These are phyloP conservation scores for Buphagus erythrorhynchus DNA, from an alignment of 2,797 vertebrate genomes.

Conservation along the genomic window DNA sequence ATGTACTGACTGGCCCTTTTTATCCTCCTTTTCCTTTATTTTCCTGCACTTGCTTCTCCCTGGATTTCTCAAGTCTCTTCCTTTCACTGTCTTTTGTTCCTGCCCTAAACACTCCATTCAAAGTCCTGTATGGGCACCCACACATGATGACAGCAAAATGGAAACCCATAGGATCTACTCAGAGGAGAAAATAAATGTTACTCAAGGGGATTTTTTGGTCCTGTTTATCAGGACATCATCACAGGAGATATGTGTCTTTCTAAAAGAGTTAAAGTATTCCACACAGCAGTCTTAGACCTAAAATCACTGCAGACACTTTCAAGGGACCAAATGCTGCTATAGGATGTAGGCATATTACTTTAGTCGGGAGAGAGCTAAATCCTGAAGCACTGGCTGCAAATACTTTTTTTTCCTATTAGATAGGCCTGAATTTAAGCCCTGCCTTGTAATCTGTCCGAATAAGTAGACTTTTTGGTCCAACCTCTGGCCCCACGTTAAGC, in stretches of 20 bases:
- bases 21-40: neutral
- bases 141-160: neutral
- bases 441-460: neutral
- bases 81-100: neutral
- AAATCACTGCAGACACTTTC: neutral
- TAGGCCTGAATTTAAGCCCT: neutral
- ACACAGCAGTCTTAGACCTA: neutral
- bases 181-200: neutral
- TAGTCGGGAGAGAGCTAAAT: neutral
- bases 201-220: neutral
- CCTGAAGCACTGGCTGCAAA: neutral
- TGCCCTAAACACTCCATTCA: neutral
- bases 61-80: neutral
- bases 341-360: neutral
- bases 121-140: neutral
- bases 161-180: neutral
- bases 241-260: neutral
- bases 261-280: neutral
- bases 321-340: neutral
- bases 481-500: neutral
- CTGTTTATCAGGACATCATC: neutral
- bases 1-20: neutral
- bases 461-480: neutral
- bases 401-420: neutral
- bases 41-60: neutral